phyloP scores from a whole-genome alignment of 2,113 vertebrate species.

The Chrysemys picta region DNA sequence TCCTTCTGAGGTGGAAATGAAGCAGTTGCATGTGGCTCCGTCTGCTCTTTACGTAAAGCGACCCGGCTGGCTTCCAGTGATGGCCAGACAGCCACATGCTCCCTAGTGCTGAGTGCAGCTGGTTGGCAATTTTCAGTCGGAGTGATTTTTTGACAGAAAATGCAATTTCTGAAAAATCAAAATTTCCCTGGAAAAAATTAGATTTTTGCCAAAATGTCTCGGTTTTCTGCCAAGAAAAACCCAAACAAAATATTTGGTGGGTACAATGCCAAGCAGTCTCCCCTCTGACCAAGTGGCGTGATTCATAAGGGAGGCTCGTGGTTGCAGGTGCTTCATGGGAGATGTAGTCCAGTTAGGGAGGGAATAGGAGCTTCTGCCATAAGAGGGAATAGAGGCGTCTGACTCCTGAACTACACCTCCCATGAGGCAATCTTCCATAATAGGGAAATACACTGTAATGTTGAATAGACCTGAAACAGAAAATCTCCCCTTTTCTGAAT shows the following conservation, averaged over 20 bases:
- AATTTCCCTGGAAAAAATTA: not conserved
- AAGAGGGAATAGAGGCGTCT: not conserved
- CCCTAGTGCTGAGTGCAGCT: not conserved
- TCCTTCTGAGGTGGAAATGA: not conserved
- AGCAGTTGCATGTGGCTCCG: not conserved
- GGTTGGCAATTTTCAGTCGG: not conserved
- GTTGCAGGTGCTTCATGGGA: not conserved
- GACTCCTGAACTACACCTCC: not conserved
- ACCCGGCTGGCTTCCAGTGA: not conserved
- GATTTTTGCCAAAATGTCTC: not conserved
- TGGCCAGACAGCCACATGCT: not conserved
- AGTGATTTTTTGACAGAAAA: not conserved
- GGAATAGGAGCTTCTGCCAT: not conserved
- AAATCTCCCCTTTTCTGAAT: not conserved
- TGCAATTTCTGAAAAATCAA: not conserved
- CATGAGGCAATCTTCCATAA: not conserved
- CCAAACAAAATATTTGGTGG: not conserved
- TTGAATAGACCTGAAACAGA: not conserved
- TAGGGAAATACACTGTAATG: not conserved
- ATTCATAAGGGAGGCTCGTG: not conserved
- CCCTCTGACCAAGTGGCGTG: not conserved
- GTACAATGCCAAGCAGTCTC: not conserved
- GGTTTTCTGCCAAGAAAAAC: not conserved
- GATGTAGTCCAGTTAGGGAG: not conserved
- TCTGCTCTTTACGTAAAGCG: accelerated